Base-by-base conservation (phyloP, 1,140 invertebrate genomes). In the Rhopalosiphum padi region DNA sequence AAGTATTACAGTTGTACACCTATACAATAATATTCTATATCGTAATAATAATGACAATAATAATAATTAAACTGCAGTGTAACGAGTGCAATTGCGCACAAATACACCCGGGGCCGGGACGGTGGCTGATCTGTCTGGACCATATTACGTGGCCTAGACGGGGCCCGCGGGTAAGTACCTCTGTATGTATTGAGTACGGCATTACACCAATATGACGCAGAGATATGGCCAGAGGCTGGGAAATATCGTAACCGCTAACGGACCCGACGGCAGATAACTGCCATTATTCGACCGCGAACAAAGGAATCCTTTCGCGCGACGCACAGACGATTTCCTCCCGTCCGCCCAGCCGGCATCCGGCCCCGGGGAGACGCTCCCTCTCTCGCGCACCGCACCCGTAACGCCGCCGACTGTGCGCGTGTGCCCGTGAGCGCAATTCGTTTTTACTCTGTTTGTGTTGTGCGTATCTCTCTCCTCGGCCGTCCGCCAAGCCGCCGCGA, bases 221-320 rank as follows among this genome's bases (percentile, higher is more conserved):
- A n/a, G 30, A 68, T n/a, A 55, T 51, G 18, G 48, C 55, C 35
- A 4, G 46, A n/a, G 43, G 68, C 48, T 89, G 5, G 48, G 30
- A 9, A 88, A 68, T 68, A 68, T 68, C 60, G 60, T 68, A 68
- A 53, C 48, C 48, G 87, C n/a, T 53, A 41, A 89, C 48, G n/a
- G n/a, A 53, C 48, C 90, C 90, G 77, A 21, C 55, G 60, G 37
- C 90, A 21, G 30, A 91, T 91, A 91, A 48, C 90, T 91, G 90
- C 55, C 90, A 91, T 91, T 91, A 91, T 91, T 48, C 90, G 68
- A 77, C 55, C 37, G 43, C 68, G 90, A 77, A 91, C 90, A 83
- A 91, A 91, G 68, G 90, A 83, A 83, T 91, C 68, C 25, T 83
- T 83, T 68, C 48, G 43, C 68, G 82, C 60, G 60, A 68, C 60